Evolutionary conservation across 2,888 invertebrate species (phyloP).

Genomic region (Pyralis farinalis): DNA sequence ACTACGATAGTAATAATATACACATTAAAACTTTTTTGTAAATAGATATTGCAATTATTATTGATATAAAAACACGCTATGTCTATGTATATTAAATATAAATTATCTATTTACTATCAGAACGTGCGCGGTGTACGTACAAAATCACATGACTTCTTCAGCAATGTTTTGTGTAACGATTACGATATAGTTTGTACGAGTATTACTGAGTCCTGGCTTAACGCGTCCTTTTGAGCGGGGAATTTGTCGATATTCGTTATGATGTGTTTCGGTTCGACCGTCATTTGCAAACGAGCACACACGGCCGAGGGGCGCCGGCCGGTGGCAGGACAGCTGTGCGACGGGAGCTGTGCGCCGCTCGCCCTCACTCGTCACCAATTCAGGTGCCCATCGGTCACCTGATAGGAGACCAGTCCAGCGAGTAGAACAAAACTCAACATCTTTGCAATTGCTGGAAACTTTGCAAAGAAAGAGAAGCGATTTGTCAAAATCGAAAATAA

Average conservation of each 20-base stretch:
- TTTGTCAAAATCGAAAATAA: too few species aligned
- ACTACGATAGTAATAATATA: too few species aligned
- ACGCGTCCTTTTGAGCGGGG: background rate
- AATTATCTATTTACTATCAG: background rate
- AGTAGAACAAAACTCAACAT: too few species aligned
- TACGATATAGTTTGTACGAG: constrained; percentile 6
- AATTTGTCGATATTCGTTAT: constrained; percentile 6
- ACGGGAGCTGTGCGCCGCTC: constrained; percentile 1
- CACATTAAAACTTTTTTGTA: too few species aligned
- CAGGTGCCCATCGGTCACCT: too few species aligned
- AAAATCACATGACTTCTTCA: constrained; percentile 7
- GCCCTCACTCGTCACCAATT: too few species aligned
- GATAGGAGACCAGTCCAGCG: too few species aligned
- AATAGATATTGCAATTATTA: too few species aligned
- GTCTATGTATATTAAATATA: constrained; percentile 1
- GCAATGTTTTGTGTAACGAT: background rate
- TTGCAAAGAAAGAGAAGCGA: too few species aligned
- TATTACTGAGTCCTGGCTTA: constrained; percentile 7
- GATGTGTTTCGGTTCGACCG: constrained; percentile 9
- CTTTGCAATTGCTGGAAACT: too few species aligned
- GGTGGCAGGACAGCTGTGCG: constrained; percentile 3
- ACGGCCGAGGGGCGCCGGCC: constrained; percentile 3
- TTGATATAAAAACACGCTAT: too few species aligned
- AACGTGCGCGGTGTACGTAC: constrained; percentile 13
- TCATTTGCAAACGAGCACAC: background rate